These are phyloP conservation scores for Caenorhabditis panamensis DNA, from an alignment of 2,888 invertebrate genomes.

Conservation along the genomic window DNA sequence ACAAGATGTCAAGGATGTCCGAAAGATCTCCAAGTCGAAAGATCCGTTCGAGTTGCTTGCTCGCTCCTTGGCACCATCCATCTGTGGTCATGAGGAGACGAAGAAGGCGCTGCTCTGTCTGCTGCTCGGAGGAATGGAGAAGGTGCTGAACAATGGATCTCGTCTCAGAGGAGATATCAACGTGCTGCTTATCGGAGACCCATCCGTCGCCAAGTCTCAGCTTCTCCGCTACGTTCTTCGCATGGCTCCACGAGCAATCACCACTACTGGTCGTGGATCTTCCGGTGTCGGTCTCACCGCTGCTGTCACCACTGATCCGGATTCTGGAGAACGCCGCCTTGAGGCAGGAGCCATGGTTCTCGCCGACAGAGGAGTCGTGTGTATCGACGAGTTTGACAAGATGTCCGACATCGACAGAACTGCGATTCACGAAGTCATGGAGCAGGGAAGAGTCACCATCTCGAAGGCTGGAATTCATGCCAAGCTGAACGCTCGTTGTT, in stretches of 20 bases:
- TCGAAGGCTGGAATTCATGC: constrained; percentile 98
- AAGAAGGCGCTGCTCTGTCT: constrained; percentile 96
- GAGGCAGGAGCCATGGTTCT: constrained; percentile 98
- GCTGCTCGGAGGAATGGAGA: constrained; percentile 95
- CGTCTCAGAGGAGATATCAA: constrained; percentile 93
- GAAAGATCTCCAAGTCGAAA: constrained; percentile 85
- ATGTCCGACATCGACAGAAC: constrained; percentile 99
- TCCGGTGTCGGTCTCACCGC: constrained; percentile 99
- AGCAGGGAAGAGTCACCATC: constrained; percentile 95
- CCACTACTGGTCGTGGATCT: constrained; percentile 97
- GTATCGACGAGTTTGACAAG: constrained; percentile 96
- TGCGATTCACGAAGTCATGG: constrained; percentile 99
- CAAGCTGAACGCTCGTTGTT: constrained; percentile 95
- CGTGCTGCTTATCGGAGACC: constrained; percentile 95
- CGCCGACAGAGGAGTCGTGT: constrained; percentile 97
- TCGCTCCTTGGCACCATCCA: constrained; percentile 96
- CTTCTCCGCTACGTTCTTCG: constrained; percentile 89
- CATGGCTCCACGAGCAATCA: constrained; percentile 95
- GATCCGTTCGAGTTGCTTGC: constrained; percentile 88
- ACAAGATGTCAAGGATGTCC: constrained; percentile 92
- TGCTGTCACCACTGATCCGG: constrained; percentile 95
- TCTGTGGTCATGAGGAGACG: constrained; percentile 96
- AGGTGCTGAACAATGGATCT: constrained; percentile 89
- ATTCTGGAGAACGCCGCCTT: constrained; percentile 85
- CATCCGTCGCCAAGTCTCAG: constrained; percentile 98